Base-by-base conservation (phyloP, 1,140 invertebrate species). In the Solenopsis invicta region DNA sequence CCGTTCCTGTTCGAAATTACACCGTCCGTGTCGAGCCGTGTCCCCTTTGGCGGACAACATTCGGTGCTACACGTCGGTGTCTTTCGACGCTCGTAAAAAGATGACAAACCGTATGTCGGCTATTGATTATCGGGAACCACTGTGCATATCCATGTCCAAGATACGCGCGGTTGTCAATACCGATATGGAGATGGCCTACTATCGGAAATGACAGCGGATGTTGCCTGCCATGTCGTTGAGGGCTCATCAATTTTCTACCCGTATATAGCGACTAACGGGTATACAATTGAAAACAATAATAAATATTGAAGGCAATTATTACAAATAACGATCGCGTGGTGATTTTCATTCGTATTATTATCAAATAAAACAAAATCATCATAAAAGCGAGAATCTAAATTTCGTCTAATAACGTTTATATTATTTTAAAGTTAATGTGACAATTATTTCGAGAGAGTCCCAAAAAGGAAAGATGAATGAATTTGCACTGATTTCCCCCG, bases 1-100 rank as follows among this genome's bases (percentile, higher is more conserved):
- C 50, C 67, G 48, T 34, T 84, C 69, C 48, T 59, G 62, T 69
- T 59, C 87, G 62, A 88, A 88, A 88, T 88, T 88, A 88, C 61
- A 76, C 87, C 77, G 62, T 76, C 74, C 82, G 62, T 76, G 82
- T 85, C 62, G 82, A 77, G 48, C 48, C 74, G 48, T 52, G 56
- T 82, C 78, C 78, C 85, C 85, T 87, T 69, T 61, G 66, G 45
- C 76, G 77, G 52, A 77, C 45, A 82, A 84, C 52, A 62, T 52
- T 84, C 77, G 64, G 34, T n/a, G 62, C 64, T 69, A 59, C 75
- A 74, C 45, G 12, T 12, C 41, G 52, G 21, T 71, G 67, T 82
- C 77, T 87, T 87, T 87, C 54, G 62, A 66, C 59, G 77, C 66
- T 82, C 85, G 48, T 86, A 82, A 86, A 86, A 86, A 86, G 76